Evolutionary conservation across 2,797 vertebrate genomes (phyloP), one percentile per base, ranked within the genome.

Genomic region (Cyprinodon diabolis): DNA sequence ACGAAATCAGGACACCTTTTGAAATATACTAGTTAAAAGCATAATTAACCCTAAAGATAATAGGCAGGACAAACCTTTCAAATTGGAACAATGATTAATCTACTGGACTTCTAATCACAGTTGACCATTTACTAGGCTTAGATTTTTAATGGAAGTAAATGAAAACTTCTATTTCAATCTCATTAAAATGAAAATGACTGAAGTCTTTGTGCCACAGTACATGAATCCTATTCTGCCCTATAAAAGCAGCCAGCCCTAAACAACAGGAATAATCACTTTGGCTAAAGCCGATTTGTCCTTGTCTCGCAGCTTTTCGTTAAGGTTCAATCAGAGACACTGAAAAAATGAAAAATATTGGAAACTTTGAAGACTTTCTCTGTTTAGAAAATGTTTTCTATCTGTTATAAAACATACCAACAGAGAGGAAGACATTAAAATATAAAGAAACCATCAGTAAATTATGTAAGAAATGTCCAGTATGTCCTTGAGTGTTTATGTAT

Each of bases 111-210:
- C 73, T 58, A 66, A 71, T 80, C 76, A 63, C 4, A 17, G 9
- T 37, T 67, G 25, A 12, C 15, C 23, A 19, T 78, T 80, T 70
- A 81, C 78, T 47, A 72, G 81, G 72, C 57, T 1, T 2, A 58
- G 76, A 66, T 69, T 66, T 37, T 80, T 69, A 15, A 60, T 48
- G 11, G 25, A 45, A 40, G 49, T 14, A 73, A 72, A 80, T 47
- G 37, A 79, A 79, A 85, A 71, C 35, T 68, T 75, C 66, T 57
- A 69, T 84, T 84, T 72, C 49, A 62, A 68, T 78, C 69, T 70
- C 69, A 78, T 81, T 84, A 83, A 84, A 83, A 73, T 14, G 72
- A 81, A 72, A 81, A 70, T 45, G 66, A 75, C 73, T 72, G 14
- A 3, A 71, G 76, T 17, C 25, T 69, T 43, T 0, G 66, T 40